A percentile compares a stretch with the other conserved stretches of the same genome.
Evolutionary conservation across 2,113 vertebrate species (phyloP).

Genomic region (Xiphophorus maculatus): DNA sequence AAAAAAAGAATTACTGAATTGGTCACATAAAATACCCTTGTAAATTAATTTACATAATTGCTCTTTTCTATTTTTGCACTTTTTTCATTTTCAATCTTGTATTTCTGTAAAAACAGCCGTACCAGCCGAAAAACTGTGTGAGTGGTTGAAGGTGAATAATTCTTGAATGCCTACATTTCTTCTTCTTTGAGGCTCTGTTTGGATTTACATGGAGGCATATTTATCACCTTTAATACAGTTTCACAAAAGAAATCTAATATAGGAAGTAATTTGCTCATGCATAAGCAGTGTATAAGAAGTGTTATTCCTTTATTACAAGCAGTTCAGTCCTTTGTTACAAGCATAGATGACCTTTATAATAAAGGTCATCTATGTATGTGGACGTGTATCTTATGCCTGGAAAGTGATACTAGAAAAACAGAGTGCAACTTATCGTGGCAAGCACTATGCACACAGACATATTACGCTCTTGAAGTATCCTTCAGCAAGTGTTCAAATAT

Average conservation of each 20-base stretch:
- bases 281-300: not conserved
- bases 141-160: too few species aligned
- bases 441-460: not conserved
- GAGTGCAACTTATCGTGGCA: not conserved
- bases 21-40: too few species aligned
- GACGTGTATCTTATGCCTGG: not conserved
- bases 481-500: not conserved
- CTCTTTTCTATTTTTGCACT: too few species aligned
- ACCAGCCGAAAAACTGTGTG: too few species aligned
- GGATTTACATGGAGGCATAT: not conserved
- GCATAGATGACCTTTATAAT: not conserved
- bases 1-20: too few species aligned
- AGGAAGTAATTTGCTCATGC: not conserved
- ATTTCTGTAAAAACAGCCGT: too few species aligned
- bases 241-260: not conserved
- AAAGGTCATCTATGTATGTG: not conserved
- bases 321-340: too few species aligned
- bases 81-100: too few species aligned
- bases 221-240: not conserved
- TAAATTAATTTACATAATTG: too few species aligned
- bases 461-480: too few species aligned
- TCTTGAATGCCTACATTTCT: too few species aligned
- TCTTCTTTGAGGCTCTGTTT: not conserved
- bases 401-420: not conserved
- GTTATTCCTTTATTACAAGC: not conserved